Evolutionary conservation across 2,888 invertebrate genomes (phyloP), one percentile per base, ranked within the genome.

Genomic region (Nephrotoma guestfalica): DNA sequence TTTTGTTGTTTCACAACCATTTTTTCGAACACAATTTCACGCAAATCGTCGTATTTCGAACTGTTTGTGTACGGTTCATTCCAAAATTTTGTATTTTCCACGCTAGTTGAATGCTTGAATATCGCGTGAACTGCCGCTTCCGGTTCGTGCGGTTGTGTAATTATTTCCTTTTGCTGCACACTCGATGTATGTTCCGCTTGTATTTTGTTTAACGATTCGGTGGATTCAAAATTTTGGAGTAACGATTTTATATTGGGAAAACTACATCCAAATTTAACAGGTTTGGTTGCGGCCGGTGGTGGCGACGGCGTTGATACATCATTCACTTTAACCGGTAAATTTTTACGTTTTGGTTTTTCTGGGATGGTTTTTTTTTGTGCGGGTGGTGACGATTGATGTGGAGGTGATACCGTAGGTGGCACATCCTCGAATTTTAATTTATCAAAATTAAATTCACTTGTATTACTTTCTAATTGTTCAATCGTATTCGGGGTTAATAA

Each of bases 401-500:
- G 9, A 6, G 57, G 6, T 51, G n/a, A 4, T 83, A 9, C 0
- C 5, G 13, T 13, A 15, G n/a, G 2, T 5, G 41, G n/a, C 11
- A 41, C 84, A 4, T 84, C 84, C 6, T 84, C n/a, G n/a, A 41
- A 6, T 41, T 84, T 84, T n/a, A 41, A n/a, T 84, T 84, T n/a
- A 84, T 84, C 41, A 42, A 84, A 84, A 41, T 41, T 41, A 41
- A 41, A 41, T 15, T 84, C 15, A 41, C 0, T 15, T 84, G 41
- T 41, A 41, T 84, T 15, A 84, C 42, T 84, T 41, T 84, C 42
- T 41, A 84, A 15, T 41, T 42, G 41, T 42, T 84, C 84, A 41
- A 84, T 84, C 15, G 41, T 84, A n/a, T 84, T 84, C 42, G 84
- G 84, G 41, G 84, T 41, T 47, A 91, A 89, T 87, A 91, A 89